Evolutionary conservation across 1,140 invertebrate species (phyloP), one percentile per base, ranked within the genome.

Genomic region (Leptinotarsa lineolata): DNA sequence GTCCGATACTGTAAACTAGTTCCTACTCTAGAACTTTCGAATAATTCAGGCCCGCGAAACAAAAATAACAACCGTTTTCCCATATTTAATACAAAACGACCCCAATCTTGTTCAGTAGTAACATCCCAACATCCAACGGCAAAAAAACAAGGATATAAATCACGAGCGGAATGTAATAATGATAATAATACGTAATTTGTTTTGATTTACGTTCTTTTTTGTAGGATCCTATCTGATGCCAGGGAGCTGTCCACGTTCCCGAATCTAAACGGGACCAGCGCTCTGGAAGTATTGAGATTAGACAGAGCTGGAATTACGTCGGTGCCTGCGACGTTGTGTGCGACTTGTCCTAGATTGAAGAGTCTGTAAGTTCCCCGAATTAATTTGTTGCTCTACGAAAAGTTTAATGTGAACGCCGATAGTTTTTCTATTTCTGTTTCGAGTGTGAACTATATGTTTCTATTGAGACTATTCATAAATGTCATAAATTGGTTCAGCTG

Each of bases 201-300:
- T 76, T 72, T 70, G 69, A 76, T 76, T 74, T 76, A 68, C 67
- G 44, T 70, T 46, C 69, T 72, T 73, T 73, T 81, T 74, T 72
- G 69, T 74, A 98, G 95, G 66, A 92, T 94, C 68, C 82, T 98
- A 44, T 96, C 95, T 13, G 94, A 97, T 84, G 89, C 92, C n/a
- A 88, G 90, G 70, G 90, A 92, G 70, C 86, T 97, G 79, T 89
- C 88, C 65, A 87, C 88, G 63, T 94, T 97, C 86, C 95, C 95
- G 1, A 89, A 91, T 83, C 86, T 97, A 61, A 93, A 92, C 79
- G 94, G 93, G 24, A 93, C 92, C 1, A 82, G 81, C 70, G 89
- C 92, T 0, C 86, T 97, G 80, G 93, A 95, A 82, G 89, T 92
- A 63, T 87, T 97, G 65, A 89, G 91, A 75, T 85, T 95, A 65